Evolutionary conservation across 2,113 vertebrate genomes (phyloP).

Genomic region (Muscicapa adusta): DNA sequence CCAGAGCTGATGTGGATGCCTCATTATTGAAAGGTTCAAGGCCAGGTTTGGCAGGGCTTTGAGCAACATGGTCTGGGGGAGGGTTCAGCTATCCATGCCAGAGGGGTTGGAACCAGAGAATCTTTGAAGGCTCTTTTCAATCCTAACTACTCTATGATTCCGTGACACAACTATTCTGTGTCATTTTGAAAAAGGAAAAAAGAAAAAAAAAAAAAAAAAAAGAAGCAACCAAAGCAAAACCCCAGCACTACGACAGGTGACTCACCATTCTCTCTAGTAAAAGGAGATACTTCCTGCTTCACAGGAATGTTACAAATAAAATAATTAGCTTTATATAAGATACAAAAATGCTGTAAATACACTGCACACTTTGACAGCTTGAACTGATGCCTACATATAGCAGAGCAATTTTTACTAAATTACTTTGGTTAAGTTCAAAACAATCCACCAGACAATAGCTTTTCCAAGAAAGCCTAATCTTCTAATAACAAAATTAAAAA

Average conservation of each 20-base stretch:
- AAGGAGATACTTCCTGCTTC: background rate
- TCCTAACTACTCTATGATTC: background rate
- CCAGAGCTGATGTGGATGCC: background rate
- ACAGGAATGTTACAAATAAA: background rate
- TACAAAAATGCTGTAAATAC: background rate
- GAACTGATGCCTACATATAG: background rate
- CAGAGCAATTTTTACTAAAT: background rate
- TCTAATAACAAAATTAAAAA: background rate
- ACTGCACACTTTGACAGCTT: background rate
- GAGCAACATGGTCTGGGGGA: background rate
- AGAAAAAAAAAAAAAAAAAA: too few species aligned
- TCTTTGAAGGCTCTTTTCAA: background rate
- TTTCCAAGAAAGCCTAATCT: background rate
- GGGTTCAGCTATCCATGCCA: background rate
- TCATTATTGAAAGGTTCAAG: background rate
- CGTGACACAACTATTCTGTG: fast-evolving
- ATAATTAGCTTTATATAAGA: background rate
- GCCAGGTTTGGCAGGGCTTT: background rate
- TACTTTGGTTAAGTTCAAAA: background rate
- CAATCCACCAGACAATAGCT: background rate
- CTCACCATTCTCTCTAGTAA: background rate
- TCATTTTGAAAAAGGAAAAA: background rate
- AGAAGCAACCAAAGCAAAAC: background rate
- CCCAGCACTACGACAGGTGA: background rate
- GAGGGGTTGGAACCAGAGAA: fast-evolving